Evolutionary conservation across 92 coral and sea anemone genomes (phyloP).

Genomic region (Porites cylindrica): DNA sequence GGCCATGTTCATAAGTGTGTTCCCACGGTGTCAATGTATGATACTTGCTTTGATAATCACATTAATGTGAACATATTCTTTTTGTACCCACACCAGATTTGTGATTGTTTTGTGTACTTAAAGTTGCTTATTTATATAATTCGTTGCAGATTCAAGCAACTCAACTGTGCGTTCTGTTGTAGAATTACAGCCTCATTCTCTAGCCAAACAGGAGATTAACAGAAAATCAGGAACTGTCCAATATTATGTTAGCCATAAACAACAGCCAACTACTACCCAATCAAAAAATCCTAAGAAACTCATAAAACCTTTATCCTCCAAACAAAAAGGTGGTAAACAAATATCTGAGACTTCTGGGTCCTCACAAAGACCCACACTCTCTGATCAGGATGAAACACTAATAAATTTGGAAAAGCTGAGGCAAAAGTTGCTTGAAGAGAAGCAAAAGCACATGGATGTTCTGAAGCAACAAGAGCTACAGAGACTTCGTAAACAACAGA

Average conservation of each 20-base stretch:
- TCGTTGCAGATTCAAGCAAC: slow-evolving; percentile 55
- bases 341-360: neutral
- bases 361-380: neutral
- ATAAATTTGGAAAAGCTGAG: slow-evolving; percentile 72
- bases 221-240: slow-evolving; percentile 36
- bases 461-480: slow-evolving; percentile 81
- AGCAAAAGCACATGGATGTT: slow-evolving; percentile 66
- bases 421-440: slow-evolving; percentile 73
- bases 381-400: slow-evolving; percentile 64
- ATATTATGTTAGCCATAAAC: neutral
- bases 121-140: neutral
- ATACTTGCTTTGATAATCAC: too few species aligned
- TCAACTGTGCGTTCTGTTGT: slow-evolving; percentile 50
- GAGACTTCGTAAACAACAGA: slow-evolving; percentile 65
- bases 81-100: too few species aligned
- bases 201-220: slow-evolving; percentile 43
- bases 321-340: neutral
- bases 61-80: too few species aligned
- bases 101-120: too few species aligned
- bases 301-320: slow-evolving; percentile 1
- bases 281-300: neutral
- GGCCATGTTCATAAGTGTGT: too few species aligned
- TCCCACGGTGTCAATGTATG: too few species aligned
- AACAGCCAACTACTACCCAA: slow-evolving; percentile 7
- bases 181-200: slow-evolving; percentile 18